Percentiles rank a stretch among this genome's conserved stretches.
phyloP scores from a whole-genome alignment of 2,797 vertebrate genomes.

The Anguilla megastoma region DNA sequence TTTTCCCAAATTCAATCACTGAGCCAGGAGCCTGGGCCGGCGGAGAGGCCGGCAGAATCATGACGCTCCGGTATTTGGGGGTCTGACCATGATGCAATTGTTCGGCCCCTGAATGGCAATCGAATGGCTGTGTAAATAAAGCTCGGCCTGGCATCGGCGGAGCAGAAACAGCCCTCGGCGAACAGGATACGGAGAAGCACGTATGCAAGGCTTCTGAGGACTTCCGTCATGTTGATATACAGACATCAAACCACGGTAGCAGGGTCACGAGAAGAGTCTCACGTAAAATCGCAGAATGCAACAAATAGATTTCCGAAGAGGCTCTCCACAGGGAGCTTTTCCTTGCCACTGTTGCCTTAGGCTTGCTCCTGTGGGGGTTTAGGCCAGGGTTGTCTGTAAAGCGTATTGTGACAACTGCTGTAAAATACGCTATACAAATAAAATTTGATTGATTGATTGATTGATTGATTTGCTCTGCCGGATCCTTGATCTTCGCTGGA shows the following conservation, averaged over 20 bases:
- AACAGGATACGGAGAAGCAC: slow-evolving; percentile 12
- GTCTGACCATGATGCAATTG: slow-evolving; percentile 46
- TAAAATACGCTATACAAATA: no score
- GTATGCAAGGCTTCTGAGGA: slow-evolving; percentile 44
- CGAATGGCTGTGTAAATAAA: slow-evolving; percentile 55
- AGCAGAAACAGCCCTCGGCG: slow-evolving; percentile 17
- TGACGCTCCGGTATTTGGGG: slow-evolving; percentile 43
- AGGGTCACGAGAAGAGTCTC: slow-evolving; percentile 20
- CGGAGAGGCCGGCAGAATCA: slow-evolving; percentile 48
- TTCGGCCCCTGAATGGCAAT: slow-evolving; percentile 54
- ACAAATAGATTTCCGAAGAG: slow-evolving; percentile 12
- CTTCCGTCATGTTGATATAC: slow-evolving; percentile 2
- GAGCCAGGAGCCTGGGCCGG: slow-evolving; percentile 37
- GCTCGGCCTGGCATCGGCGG: slow-evolving; percentile 57
- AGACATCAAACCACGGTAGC: not conserved
- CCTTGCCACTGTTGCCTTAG: no score
- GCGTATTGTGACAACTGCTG: no score
- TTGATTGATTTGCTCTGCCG: not conserved
- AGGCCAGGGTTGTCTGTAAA: no score
- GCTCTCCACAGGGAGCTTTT: no score
- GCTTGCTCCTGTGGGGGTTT: no score
- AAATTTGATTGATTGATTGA: no score
- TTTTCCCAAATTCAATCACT: slow-evolving; percentile 37
- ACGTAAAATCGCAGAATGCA: slow-evolving; percentile 30
- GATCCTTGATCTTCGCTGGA: not conserved